Base-by-base conservation (phyloP, 2,113 vertebrate species). In the Synchiropus splendidus region DNA sequence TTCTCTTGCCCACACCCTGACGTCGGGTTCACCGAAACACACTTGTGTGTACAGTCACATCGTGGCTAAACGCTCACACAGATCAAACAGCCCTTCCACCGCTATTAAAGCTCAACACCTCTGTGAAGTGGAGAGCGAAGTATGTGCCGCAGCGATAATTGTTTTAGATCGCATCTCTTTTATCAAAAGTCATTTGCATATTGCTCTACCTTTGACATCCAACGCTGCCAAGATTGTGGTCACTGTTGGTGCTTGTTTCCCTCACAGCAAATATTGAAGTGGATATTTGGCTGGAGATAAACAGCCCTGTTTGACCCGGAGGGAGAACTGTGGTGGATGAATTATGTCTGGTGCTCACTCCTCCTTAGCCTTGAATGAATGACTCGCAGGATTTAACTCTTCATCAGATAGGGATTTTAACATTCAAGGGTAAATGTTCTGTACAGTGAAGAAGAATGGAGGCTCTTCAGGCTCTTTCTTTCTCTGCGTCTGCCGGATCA, bases 401-500 rank as follows among this genome's bases (percentile, higher is more conserved):
- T 69, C 58, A 61, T 64, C 53, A 61, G 42, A 58, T 2, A 16
- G 50, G 56, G 49, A 48, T 51, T 70, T 60, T 39, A 51, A 44
- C 53, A 56, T 61, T 12, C 15, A 27, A 49, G 33, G 34, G 39
- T 49, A 52, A 61, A 61, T 34, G 46, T 54, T 63, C 16, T 13
- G 30, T 55, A 73, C 56, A 72, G 73, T 62, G 48, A 65, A 18
- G 44, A 65, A 47, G 43, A 57, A 58, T 56, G 3, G 31, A 45
- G 16, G 40, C 33, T 45, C 39, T 75, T 54, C 61, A 42, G 70
- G 40, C 31, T 30, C 18, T 0, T 12, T 50, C 45, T 65, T 63
- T 46, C 62, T 67, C 46, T 46, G 41, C 50, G 35, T 46, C 15
- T 36, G 39, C 53, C 30, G 36, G 58, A 67, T 64, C 45, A 61